Percentiles rank a stretch among this genome's conserved stretches.
Evolutionary conservation across 2,797 vertebrate species (phyloP).

Genomic region (Zonotrichia albicollis): DNA sequence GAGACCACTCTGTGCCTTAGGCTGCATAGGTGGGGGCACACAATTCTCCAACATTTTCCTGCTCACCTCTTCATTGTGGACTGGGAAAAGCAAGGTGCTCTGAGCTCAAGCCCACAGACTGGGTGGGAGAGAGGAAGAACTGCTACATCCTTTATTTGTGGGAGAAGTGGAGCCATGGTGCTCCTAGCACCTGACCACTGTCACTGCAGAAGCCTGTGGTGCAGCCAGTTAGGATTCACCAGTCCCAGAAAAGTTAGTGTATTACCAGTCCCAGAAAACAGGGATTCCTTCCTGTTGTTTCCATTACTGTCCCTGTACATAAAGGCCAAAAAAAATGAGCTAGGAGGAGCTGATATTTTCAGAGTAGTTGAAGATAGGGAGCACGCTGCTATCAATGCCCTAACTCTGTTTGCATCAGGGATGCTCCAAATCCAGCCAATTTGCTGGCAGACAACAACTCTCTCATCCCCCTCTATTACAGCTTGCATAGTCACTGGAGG

Average conservation of each 20-base stretch:
- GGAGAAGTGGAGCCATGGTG: neutral
- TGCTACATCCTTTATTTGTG: rapidly evolving
- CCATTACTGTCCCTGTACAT: neutral
- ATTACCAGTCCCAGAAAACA: neutral
- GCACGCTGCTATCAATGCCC: neutral
- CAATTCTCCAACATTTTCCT: neutral
- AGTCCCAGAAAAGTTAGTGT: neutral
- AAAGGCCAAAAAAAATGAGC: neutral
- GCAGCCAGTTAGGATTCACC: neutral
- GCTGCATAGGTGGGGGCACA: rapidly evolving
- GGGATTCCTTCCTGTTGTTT: neutral
- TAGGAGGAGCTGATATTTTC: neutral
- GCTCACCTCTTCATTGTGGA: neutral
- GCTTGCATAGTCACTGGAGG: neutral
- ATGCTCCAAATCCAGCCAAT: neutral
- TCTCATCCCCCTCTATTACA: neutral
- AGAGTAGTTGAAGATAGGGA: neutral
- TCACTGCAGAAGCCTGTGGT: neutral
- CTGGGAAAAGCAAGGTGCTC: neutral
- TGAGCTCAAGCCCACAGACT: rapidly evolving
- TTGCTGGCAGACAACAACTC: neutral
- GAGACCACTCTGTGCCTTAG: rapidly evolving
- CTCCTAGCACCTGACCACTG: neutral
- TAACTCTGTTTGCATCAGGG: neutral
- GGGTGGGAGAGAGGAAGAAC: neutral